These are phyloP conservation scores for Theonella swinhoei DNA, from an alignment of 37 sponge, comb jelly and placozoan species.

Conservation along the genomic window DNA sequence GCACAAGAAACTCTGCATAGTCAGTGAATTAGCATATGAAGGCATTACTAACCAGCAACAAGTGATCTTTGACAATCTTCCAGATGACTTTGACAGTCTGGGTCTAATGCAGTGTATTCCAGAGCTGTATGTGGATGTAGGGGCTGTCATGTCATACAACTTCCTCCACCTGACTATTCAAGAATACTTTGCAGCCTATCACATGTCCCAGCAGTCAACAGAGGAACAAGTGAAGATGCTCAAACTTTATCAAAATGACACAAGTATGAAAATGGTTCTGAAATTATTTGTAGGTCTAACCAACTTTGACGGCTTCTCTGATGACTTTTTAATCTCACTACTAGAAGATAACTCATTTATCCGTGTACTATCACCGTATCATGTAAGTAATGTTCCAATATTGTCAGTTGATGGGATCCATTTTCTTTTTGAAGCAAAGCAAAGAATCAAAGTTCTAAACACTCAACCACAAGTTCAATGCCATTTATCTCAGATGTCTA, in stretches of 20 bases:
- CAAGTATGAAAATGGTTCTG: neutral
- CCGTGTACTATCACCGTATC: too few relatives aligned
- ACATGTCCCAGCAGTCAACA: too few relatives aligned
- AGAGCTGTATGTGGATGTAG: neutral
- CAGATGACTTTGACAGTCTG: too few relatives aligned
- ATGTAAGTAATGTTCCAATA: too few relatives aligned
- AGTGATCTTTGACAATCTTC: too few relatives aligned
- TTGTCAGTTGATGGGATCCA: neutral
- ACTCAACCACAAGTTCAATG: neutral
- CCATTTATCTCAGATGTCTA: neutral
- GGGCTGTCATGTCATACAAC: slow-evolving; percentile 10
- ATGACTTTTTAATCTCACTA: too few relatives aligned
- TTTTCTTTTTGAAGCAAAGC: neutral
- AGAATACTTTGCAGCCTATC: slow-evolving; percentile 13
- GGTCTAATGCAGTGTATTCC: neutral
- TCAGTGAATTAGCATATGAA: too few relatives aligned
- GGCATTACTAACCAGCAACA: too few relatives aligned
- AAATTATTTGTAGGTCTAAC: too few relatives aligned
- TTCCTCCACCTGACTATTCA: slow-evolving; percentile 20
- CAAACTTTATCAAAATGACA: neutral
- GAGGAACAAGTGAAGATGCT: neutral
- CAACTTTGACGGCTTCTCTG: too few relatives aligned
- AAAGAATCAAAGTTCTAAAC: neutral
- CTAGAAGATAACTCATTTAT: slow-evolving; percentile 1
- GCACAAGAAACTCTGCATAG: neutral